Evolutionary conservation across 2,888 invertebrate species (phyloP).

Genomic region (Lasius fuliginosus): DNA sequence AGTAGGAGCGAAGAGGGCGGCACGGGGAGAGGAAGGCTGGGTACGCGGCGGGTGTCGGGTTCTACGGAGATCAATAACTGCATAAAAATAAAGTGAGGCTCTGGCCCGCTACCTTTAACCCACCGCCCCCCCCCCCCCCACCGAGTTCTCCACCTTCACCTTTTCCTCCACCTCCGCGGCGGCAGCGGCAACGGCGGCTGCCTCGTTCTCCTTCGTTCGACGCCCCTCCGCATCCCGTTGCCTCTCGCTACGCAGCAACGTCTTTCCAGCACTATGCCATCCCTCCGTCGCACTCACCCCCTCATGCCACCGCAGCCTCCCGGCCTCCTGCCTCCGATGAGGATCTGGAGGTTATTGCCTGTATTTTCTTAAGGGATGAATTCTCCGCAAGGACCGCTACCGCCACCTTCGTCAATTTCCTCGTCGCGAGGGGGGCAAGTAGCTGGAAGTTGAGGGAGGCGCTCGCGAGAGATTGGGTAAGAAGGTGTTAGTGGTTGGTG

Average conservation of each 20-base stretch:
- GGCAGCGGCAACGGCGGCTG: slow-evolving; percentile 60
- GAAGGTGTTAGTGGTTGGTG: slow-evolving; percentile 42
- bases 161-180: slow-evolving; percentile 74
- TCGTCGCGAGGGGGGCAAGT: slow-evolving; percentile 8
- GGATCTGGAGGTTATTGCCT: slow-evolving; percentile 83
- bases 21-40: slow-evolving; percentile 70
- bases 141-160: slow-evolving; percentile 77
- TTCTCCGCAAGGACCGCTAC: slow-evolving; percentile 73
- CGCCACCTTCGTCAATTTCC: slow-evolving; percentile 49
- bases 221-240: slow-evolving; percentile 62
- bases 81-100: slow-evolving; percentile 86
- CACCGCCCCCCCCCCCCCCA: slow-evolving; percentile 79
- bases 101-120: slow-evolving; percentile 86
- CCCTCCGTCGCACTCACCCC: slow-evolving; percentile 52
- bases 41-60: slow-evolving; percentile 80
- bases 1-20: slow-evolving; percentile 44
- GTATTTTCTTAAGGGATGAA: slow-evolving; percentile 83
- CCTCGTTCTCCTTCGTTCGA: slow-evolving; percentile 71
- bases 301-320: slow-evolving; percentile 24
- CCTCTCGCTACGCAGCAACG: slow-evolving; percentile 72
- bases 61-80: slow-evolving; percentile 86
- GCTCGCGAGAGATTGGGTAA: slow-evolving; percentile 38
- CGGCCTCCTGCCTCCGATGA: slow-evolving; percentile 72
- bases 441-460: slow-evolving; percentile 29
- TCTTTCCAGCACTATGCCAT: slow-evolving; percentile 67